phyloP scores from a whole-genome alignment of 2,113 vertebrate genomes.

The Aegithalos caudatus region DNA sequence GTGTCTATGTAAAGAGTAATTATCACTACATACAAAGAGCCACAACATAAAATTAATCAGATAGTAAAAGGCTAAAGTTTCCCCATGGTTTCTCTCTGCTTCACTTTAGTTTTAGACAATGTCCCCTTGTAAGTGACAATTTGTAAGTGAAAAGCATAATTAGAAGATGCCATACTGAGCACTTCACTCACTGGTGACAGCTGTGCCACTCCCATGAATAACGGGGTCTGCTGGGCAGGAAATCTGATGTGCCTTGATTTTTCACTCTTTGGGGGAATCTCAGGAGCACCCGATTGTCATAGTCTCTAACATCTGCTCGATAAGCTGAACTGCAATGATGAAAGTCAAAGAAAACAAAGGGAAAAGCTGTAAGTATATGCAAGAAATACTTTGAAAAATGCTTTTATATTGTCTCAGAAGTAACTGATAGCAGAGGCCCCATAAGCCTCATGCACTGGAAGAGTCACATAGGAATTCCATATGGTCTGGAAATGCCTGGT shows the following conservation, averaged over 20 bases:
- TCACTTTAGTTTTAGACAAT: not conserved
- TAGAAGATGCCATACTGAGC: not conserved
- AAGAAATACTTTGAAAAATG: not conserved
- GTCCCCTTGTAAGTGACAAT: not conserved
- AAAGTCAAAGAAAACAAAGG: not conserved
- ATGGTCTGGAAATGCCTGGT: not conserved
- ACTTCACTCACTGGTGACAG: conserved; percentile 90
- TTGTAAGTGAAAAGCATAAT: not conserved
- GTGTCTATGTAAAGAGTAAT: not conserved
- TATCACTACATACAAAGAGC: not conserved
- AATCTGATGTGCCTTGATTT: conserved; percentile 95
- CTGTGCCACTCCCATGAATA: conserved; percentile 98
- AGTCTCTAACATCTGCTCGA: conserved; percentile 79
- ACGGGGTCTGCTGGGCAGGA: conserved; percentile 90
- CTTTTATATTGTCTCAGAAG: not conserved
- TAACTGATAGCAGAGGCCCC: not conserved
- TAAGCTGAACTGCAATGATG: conserved; percentile 80
- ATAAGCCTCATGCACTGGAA: not conserved
- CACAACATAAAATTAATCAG: not conserved
- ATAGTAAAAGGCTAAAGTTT: not conserved
- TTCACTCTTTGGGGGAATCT: conserved; percentile 95
- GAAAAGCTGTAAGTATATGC: not conserved
- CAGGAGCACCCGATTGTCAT: conserved; percentile 89
- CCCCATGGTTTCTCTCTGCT: not conserved
- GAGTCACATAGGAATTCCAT: not conserved